Percentiles rank a stretch among this genome's conserved stretches.
These are phyloP conservation scores for Anniella stebbinsi DNA, from an alignment of 2,797 vertebrate genomes.

Conservation along the genomic window DNA sequence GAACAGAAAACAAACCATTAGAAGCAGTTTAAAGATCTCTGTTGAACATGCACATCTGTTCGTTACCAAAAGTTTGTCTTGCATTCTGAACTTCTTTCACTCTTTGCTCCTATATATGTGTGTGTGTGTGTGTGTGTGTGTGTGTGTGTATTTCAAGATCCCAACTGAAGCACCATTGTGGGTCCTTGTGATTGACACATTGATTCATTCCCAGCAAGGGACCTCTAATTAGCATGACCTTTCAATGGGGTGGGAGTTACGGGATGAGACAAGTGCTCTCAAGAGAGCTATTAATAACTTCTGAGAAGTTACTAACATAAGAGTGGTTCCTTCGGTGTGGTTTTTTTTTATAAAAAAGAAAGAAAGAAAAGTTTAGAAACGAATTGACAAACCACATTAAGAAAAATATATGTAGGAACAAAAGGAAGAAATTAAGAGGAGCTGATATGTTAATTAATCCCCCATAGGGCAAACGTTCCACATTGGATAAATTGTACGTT, in stretches of 20 bases:
- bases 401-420: constrained; percentile 52
- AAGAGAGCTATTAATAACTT: constrained; percentile 80
- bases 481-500: constrained; percentile 49
- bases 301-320: constrained; percentile 77
- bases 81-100: not conserved
- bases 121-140: constrained; percentile 21
- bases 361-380: constrained; percentile 65
- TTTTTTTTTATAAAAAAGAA: constrained; percentile 28
- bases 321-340: constrained; percentile 70
- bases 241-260: constrained; percentile 79
- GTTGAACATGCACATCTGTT: not conserved
- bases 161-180: constrained; percentile 61
- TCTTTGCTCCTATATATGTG: constrained; percentile 41
- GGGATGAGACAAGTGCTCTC: constrained; percentile 80
- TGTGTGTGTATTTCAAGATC: constrained; percentile 60
- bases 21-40: constrained; percentile 16
- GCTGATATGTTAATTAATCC: constrained; percentile 63
- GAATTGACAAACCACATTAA: constrained; percentile 78
- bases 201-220: constrained; percentile 79
- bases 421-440: constrained; percentile 50
- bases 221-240: constrained; percentile 84
- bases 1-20: constrained; percentile 21
- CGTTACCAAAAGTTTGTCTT: constrained; percentile 29
- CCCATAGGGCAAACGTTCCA: constrained; percentile 55
- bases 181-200: constrained; percentile 73